Evolutionary conservation across 2,113 vertebrate species (phyloP).

Genomic region (Atlantisia rogersi): DNA sequence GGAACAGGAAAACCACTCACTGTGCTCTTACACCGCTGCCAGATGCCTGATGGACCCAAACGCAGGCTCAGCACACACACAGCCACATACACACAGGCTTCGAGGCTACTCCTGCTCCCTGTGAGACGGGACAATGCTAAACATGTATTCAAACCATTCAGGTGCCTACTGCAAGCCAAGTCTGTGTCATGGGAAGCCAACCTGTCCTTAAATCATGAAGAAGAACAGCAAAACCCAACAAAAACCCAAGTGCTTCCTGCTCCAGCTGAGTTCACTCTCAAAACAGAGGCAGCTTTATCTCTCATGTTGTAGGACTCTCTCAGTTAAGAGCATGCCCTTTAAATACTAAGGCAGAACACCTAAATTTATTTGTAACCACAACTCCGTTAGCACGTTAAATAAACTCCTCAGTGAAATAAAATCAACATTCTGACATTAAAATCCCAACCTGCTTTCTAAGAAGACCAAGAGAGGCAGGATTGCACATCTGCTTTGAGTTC

Average conservation of each 20-base stretch:
- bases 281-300: not conserved
- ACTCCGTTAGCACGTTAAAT: not conserved
- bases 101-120: not conserved
- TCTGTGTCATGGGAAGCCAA: accelerated
- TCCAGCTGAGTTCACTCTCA: not conserved
- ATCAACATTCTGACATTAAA: not conserved
- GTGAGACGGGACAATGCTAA: not conserved
- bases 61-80: too few species aligned
- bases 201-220: not conserved
- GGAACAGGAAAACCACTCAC: too few species aligned
- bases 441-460: not conserved
- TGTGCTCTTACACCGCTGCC: too few species aligned
- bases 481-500: not conserved
- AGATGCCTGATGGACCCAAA: not conserved
- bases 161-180: not conserved
- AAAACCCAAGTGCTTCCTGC: not conserved
- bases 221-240: not conserved
- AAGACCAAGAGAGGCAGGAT: not conserved
- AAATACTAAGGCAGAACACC: not conserved
- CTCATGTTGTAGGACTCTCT: not conserved
- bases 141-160: not conserved
- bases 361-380: not conserved
- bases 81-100: not conserved
- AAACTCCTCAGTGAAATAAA: not conserved
- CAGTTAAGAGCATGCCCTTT: not conserved